Base-by-base conservation (phyloP, 2,113 vertebrate species). In the Dolichallabes microphthalmus region DNA sequence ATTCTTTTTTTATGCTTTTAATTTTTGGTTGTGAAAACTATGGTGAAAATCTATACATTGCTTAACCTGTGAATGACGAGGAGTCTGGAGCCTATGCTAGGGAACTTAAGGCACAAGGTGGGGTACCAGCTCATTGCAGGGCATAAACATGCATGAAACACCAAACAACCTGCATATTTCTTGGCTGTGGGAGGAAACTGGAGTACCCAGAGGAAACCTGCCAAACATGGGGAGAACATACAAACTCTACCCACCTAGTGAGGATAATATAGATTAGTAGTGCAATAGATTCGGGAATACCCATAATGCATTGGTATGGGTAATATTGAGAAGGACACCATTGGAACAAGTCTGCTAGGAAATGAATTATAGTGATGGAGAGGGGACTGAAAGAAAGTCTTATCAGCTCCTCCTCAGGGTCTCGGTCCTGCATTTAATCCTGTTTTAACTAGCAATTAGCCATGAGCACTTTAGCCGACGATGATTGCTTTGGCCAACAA, bases 391-490 rank as follows among this genome's bases (percentile, higher is more conserved):
- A 82, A 83, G 86, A 87, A 74, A 2, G 86, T 84, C 88, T 89
- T 88, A 92, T 93, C 90, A 84, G 88, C 4, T 85, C 69, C 35
- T 80, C 80, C 88, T 91, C 75, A 32, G 35, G 80, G 87, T 86
- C 74, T 61, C 60, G 84, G 55, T 86, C 82, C 58, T 57, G 83
- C 87, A 86, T 82, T 87, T 88, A 84, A 84, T 92, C 89, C 85
- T 86, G 85, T 88, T 85, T 91, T 87, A 89, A 90, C 89, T 87
- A 88, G 80, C 91, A 89, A 91, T 92, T 92, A 91, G 89, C 85
- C n/a, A 3, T 20, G 82, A 55, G 22, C 78, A 71, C 84, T 89
- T 91, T 90, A 77, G 66, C 82, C 39, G 27, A 87, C 90, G 90
- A 91, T 90, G 92, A 92, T 91, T 89, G 55, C 85, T 84, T 80